Conservation (phyloP, 2,113 vertebrate genomes). For the Globicephala melas region DNA sequence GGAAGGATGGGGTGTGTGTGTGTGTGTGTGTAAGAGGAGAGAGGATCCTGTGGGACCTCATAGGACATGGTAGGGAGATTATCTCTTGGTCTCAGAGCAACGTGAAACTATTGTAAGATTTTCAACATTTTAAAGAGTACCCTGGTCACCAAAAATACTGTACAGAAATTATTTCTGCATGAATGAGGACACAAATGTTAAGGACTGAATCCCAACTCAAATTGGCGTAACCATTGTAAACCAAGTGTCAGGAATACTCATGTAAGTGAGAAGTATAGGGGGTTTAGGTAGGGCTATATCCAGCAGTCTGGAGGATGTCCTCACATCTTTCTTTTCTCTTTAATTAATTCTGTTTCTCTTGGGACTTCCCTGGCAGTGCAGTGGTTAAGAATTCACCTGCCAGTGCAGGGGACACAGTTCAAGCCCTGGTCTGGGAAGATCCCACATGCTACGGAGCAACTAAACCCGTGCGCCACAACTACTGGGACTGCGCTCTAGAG, state of each 20-base stretch:
- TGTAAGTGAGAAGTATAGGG: background rate
- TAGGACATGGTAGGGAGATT: background rate
- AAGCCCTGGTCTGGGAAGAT: too few relatives aligned
- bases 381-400: too few relatives aligned
- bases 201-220: background rate
- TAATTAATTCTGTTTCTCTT: background rate
- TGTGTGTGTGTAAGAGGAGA: too few relatives aligned
- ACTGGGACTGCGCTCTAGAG: too few relatives aligned
- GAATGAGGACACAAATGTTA: background rate
- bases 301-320: background rate
- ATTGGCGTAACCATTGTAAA: background rate
- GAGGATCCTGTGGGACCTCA: background rate
- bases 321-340: background rate
- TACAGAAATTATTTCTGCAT: background rate
- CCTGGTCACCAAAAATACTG: background rate
- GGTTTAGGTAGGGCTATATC: background rate
- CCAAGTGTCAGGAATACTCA: background rate
- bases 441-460: too few relatives aligned
- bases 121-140: background rate
- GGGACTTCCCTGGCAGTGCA: too few relatives aligned
- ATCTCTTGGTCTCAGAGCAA: background rate
- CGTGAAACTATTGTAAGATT: background rate
- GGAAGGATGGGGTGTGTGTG: background rate
- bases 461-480: too few relatives aligned
- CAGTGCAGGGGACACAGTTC: too few relatives aligned